These are phyloP conservation scores for Nannoperca obscura DNA, from an alignment of 2,797 vertebrate species.

Conservation along the genomic window DNA sequence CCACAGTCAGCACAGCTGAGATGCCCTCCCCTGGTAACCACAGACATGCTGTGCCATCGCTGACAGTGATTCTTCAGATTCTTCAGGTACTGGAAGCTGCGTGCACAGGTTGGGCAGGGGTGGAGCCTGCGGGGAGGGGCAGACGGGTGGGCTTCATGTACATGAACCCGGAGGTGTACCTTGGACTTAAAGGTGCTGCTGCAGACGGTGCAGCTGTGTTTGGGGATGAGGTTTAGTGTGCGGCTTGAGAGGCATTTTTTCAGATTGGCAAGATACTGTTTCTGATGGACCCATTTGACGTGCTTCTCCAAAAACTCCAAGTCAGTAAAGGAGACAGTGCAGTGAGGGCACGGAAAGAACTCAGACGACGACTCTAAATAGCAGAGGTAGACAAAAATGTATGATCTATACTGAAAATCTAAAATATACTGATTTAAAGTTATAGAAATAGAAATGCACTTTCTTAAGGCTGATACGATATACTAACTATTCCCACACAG, in stretches of 20 bases:
- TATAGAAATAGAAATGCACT: neutral
- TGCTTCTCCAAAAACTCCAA: conserved; percentile 85
- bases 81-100: conserved; percentile 86
- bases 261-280: conserved; percentile 80
- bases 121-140: conserved; percentile 80
- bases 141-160: conserved; percentile 76
- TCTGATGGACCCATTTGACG: conserved; percentile 86
- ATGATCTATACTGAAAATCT: neutral
- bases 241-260: conserved; percentile 77
- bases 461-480: neutral
- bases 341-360: conserved; percentile 83
- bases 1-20: conserved; percentile 82
- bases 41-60: conserved; percentile 83
- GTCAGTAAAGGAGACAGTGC: conserved; percentile 83
- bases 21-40: conserved; percentile 75
- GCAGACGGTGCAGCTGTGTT: conserved; percentile 78
- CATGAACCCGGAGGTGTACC: conserved; percentile 76
- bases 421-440: neutral
- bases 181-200: conserved; percentile 78
- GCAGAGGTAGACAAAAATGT: conserved; percentile 33
- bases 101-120: conserved; percentile 84
- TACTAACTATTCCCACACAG: neutral
- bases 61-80: conserved; percentile 86
- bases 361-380: conserved; percentile 67
- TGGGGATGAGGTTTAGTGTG: conserved; percentile 66